Conservation (phyloP, 2,113 vertebrate species). For the Holacanthus passer region DNA sequence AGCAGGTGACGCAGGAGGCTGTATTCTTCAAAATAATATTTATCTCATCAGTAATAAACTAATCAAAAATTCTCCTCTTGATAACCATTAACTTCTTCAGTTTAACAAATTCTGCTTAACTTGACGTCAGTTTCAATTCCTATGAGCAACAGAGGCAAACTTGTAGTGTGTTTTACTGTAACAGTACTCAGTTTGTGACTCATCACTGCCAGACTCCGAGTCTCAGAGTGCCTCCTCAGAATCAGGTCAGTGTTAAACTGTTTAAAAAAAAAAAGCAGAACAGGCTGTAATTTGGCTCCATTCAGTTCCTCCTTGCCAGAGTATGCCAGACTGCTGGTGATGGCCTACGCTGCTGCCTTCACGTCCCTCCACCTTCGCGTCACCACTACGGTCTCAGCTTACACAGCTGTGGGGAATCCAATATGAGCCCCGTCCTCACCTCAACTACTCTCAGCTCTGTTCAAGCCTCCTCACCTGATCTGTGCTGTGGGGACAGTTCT, state of each 20-base stretch:
- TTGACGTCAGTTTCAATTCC: background rate
- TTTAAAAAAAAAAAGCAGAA: background rate
- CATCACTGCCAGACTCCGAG: background rate
- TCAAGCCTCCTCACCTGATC: background rate
- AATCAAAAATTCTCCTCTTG: background rate
- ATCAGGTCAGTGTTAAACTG: background rate
- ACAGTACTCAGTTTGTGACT: background rate
- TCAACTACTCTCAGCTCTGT: background rate
- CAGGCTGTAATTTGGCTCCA: background rate
- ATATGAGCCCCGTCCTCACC: slow-evolving; percentile 22
- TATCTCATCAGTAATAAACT: background rate
- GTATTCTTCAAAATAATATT: background rate
- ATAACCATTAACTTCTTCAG: background rate
- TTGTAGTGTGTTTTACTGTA: background rate
- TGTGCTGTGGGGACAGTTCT: background rate
- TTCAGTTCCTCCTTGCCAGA: background rate
- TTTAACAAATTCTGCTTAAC: background rate
- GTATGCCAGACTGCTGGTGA: background rate
- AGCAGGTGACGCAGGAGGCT: background rate
- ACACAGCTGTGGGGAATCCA: slow-evolving; percentile 56
- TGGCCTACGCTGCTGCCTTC: slow-evolving; percentile 40
- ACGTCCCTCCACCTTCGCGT: slow-evolving; percentile 54
- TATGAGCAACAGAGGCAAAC: background rate
- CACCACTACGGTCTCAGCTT: slow-evolving; percentile 53
- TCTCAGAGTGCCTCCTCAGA: background rate